Evolutionary conservation across 2,113 vertebrate genomes (phyloP), one percentile per base, ranked within the genome.

Genomic region (Sula dactylatra): DNA sequence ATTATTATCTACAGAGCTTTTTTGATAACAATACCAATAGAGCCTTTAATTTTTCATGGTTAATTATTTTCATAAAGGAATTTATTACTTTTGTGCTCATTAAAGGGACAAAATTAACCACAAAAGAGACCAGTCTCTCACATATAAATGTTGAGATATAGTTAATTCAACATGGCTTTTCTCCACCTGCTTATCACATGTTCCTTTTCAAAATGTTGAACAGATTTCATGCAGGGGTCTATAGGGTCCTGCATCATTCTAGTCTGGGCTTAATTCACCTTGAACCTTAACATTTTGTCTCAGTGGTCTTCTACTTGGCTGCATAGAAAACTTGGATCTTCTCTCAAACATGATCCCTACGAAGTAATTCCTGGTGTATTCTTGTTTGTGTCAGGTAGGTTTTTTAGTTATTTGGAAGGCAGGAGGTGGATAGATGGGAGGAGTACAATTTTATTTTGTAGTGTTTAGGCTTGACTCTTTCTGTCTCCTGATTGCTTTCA

Each of bases 191-290:
- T 84, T 73, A 62, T 64, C 20, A 26, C 7, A 27, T 32, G 4
- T 47, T 80, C 4, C 20, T 86, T 79, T 49, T 81, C 15, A 47
- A 67, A 82, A 58, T 20, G 4, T 20, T 36, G 15, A 80, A 71
- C 4, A 81, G n/a, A 61, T 71, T 78, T 67, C 0, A 0, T 78
- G 34, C 7, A 78, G 27, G 19, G 18, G 9, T 2, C 25, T 77
- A 40, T 3, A 45, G 10, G 40, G 14, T 38, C 26, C 47, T 82
- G 7, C 11, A 78, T 55, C 50, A 64, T 34, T 47, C 27, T 40
- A 27, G 4, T 69, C 32, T 55, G 38, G 34, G 9, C 25, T 55
- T 66, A 67, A 42, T 61, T 88, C 18, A 47, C 29, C 17, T 82
- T 84, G 27, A 71, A 66, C 3, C 9, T 25, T 54, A 77, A 16